Evolutionary conservation across 2,888 invertebrate genomes (phyloP).

Genomic region (Hetaerina titia): DNA sequence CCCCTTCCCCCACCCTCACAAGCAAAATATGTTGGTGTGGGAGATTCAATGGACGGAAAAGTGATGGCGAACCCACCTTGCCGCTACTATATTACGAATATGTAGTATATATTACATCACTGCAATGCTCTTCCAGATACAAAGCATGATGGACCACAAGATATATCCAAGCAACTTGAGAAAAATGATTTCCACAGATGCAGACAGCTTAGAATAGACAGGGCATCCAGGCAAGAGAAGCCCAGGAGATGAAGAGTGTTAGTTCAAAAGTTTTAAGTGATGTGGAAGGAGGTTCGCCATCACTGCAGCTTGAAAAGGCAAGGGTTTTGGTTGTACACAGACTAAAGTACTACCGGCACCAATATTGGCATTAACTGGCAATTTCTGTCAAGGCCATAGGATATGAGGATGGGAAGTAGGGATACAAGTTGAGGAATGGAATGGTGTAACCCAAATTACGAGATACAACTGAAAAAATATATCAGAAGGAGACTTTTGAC

Average conservation of each 20-base stretch:
- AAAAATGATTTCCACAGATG: slow-evolving; percentile 64
- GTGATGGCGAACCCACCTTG: slow-evolving; percentile 66
- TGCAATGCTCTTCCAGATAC: slow-evolving; percentile 41
- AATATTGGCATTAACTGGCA: slow-evolving; percentile 60
- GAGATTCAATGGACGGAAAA: slow-evolving; percentile 62
- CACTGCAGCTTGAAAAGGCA: slow-evolving; percentile 66
- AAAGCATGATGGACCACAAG: slow-evolving; percentile 47
- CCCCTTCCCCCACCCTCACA: slow-evolving; percentile 38
- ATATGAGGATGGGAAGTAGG: slow-evolving; percentile 34
- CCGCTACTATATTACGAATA: slow-evolving; percentile 48
- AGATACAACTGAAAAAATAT: slow-evolving; percentile 46
- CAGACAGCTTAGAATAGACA: slow-evolving; percentile 64
- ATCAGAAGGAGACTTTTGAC: slow-evolving; percentile 64
- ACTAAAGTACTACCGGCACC: slow-evolving; percentile 65
- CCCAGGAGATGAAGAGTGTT: slow-evolving; percentile 65
- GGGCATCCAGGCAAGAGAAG: slow-evolving; percentile 65
- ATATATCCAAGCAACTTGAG: slow-evolving; percentile 63
- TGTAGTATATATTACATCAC: slow-evolving; percentile 42
- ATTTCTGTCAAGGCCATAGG: slow-evolving; percentile 48
- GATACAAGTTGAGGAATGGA: slow-evolving; percentile 33
- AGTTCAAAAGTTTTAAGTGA: slow-evolving; percentile 56
- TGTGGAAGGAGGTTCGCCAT: slow-evolving; percentile 62
- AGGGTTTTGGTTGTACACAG: slow-evolving; percentile 59
- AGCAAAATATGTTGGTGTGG: neutral
- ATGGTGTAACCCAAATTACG: slow-evolving; percentile 55